phyloP scores from a whole-genome alignment of 2,113 vertebrate species.

The Onychostoma macrolepis region DNA sequence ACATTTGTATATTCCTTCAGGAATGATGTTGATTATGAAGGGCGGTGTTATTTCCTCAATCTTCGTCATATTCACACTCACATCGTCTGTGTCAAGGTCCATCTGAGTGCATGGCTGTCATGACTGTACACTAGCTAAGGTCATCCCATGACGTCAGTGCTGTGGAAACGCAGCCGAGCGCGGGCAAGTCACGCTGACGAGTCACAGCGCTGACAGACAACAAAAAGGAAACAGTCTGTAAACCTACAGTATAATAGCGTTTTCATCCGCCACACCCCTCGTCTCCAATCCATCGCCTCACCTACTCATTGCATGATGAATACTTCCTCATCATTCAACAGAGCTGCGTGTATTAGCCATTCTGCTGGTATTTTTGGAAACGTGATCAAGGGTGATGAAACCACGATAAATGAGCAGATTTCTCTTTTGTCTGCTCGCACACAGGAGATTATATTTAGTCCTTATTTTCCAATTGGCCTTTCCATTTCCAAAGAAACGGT shows the following conservation, averaged over 20 bases:
- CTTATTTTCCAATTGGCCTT: slow-evolving; percentile 70
- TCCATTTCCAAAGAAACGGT: slow-evolving; percentile 59
- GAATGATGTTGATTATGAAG: slow-evolving; percentile 6
- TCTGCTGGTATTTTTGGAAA: slow-evolving; percentile 69
- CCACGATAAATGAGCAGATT: slow-evolving; percentile 60
- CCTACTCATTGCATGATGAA: slow-evolving; percentile 63
- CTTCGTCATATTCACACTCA: neutral
- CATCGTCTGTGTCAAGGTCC: neutral
- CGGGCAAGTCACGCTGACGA: slow-evolving; percentile 51
- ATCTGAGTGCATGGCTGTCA: neutral
- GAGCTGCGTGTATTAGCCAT: slow-evolving; percentile 67
- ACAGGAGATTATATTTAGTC: slow-evolving; percentile 64
- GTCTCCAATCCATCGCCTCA: slow-evolving; percentile 52
- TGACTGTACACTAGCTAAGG: slow-evolving; percentile 6
- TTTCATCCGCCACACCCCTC: slow-evolving; percentile 57
- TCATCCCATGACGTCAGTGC: slow-evolving; percentile 26
- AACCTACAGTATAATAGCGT: slow-evolving; percentile 61
- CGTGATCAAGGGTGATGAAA: slow-evolving; percentile 72
- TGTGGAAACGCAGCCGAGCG: slow-evolving; percentile 54
- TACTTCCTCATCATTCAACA: slow-evolving; percentile 70
- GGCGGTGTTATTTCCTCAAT: slow-evolving; percentile 24
- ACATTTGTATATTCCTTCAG: slow-evolving; percentile 41
- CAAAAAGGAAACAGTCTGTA: slow-evolving; percentile 64
- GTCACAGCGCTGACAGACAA: slow-evolving; percentile 52
- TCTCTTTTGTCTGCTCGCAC: slow-evolving; percentile 69